Base-by-base conservation (phyloP, 2,797 vertebrate genomes). In the Neoniphon sammara region DNA sequence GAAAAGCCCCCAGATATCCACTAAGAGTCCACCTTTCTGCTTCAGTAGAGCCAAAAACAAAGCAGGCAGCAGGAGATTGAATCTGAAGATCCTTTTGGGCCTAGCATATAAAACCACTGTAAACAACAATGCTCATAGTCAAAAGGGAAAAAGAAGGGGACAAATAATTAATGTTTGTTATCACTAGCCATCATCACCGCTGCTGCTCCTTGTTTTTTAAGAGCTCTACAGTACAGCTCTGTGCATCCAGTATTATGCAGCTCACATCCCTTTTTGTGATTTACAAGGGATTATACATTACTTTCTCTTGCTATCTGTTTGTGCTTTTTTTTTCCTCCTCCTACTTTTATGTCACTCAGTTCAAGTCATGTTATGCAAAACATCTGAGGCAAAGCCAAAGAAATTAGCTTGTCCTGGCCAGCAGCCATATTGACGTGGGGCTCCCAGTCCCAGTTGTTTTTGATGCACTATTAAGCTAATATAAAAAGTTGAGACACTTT, bases 341-440 rank as follows among this genome's bases (percentile, higher is more conserved):
- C 56, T 58, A 1, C 58, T 73, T 81, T 46, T 85, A 67, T 76
- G 70, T 78, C 74, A 66, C 56, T 81, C 78, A 64, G 53, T 78
- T 84, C 34, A 56, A 84, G 78, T 83, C 78, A 53, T 54, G 81
- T 85, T 84, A 85, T 87, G 87, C 84, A 88, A 90, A 90, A 74
- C 70, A 80, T 83, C 71, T 83, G 86, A 87, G 70, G 59, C 76
- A 58, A 69, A 82, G 87, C 89, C 88, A 90, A 89, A 82, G 78
- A 85, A 90, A 90, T 88, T 75, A 91, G 89, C 83, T 83, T 17
- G 82, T 83, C 75, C 87, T 90, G 87, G 90, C 89, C 21, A n/a
- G 36, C 77, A 73, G 89, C 90, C 89, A 91, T 81, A 83, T 86
- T 89, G 89, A 89, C 89, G 84, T 14, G 50, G 70, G 64, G 36